A percentile compares a stretch with the other conserved stretches of the same genome.
These are phyloP conservation scores for Popillia japonica DNA, from an alignment of 1,140 invertebrate genomes.

Conservation along the genomic window DNA sequence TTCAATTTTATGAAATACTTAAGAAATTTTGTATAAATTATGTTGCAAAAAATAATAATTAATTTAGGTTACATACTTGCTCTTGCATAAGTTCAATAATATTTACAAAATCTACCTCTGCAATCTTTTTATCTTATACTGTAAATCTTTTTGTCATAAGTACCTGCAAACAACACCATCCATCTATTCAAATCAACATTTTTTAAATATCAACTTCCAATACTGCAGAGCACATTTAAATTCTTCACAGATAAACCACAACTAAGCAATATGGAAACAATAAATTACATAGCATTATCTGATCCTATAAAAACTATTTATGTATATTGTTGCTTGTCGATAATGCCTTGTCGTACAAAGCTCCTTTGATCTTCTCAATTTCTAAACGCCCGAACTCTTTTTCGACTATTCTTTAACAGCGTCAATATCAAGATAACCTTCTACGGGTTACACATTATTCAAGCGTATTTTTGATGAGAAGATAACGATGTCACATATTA, in stretches of 20 bases:
- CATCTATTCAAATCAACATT: conserved; percentile 9
- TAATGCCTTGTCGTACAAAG: not conserved
- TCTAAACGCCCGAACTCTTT: not conserved
- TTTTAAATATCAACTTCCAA: not conserved
- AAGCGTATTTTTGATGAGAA: not conserved
- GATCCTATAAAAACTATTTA: conserved; percentile 12
- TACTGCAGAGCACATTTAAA: not conserved
- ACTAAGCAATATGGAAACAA: not conserved
- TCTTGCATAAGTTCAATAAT: too few relatives aligned
- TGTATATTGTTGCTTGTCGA: not conserved
- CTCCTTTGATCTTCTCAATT: not conserved
- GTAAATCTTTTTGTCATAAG: too few relatives aligned
- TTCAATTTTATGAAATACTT: too few relatives aligned
- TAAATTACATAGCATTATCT: not conserved
- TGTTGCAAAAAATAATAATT: too few relatives aligned
- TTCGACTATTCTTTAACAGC: conserved; percentile 2
- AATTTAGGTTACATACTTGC: too few relatives aligned
- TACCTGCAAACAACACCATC: too few relatives aligned
- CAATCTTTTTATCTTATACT: too few relatives aligned
- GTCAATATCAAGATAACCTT: conserved; percentile 2
- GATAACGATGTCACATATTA: conserved; percentile 1
- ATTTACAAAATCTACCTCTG: too few relatives aligned
- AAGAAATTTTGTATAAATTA: too few relatives aligned
- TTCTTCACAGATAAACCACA: not conserved
- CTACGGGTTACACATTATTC: conserved; percentile 9